A percentile compares a stretch with the other conserved stretches of the same genome.
These are phyloP conservation scores for Smittia sp. DNA, from an alignment of 2,888 invertebrate species.

Conservation along the genomic window DNA sequence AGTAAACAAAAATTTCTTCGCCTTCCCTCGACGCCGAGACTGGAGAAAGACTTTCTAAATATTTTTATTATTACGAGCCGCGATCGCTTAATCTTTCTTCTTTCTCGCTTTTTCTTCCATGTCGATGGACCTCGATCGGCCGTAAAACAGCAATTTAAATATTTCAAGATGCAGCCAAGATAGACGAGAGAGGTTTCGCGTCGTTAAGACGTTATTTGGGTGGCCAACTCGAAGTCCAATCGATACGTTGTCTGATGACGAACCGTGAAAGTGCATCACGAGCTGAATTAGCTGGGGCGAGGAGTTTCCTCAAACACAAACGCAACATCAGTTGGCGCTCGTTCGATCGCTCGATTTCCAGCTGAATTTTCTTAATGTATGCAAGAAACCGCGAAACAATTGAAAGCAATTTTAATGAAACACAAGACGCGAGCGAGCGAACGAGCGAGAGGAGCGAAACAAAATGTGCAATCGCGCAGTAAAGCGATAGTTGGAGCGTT, in stretches of 20 bases:
- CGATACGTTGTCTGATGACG: too few species aligned
- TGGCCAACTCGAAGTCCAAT: too few species aligned
- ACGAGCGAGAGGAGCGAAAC: not conserved
- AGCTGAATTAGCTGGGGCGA: too few species aligned
- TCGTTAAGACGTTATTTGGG: too few species aligned
- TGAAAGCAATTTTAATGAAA: constrained; percentile 16
- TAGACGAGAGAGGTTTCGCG: too few species aligned
- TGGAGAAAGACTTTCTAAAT: constrained; percentile 4
- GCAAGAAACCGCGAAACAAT: constrained; percentile 4
- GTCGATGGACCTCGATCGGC: not conserved
- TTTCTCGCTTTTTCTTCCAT: not conserved
- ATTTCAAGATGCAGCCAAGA: not conserved
- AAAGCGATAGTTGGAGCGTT: not conserved
- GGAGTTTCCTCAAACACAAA: too few species aligned
- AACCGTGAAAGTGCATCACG: too few species aligned
- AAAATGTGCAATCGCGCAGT: constrained; percentile 23
- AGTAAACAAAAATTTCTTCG: not conserved
- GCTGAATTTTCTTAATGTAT: not conserved
- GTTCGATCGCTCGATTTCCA: too few species aligned
- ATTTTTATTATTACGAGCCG: constrained; percentile 3
- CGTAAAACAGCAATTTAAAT: not conserved
- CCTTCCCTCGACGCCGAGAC: not conserved
- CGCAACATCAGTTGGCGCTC: too few species aligned
- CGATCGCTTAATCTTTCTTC: not conserved
- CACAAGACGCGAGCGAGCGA: not conserved